Conservation (phyloP, 2,113 vertebrate species). For the Melanerpes formicivorus region DNA sequence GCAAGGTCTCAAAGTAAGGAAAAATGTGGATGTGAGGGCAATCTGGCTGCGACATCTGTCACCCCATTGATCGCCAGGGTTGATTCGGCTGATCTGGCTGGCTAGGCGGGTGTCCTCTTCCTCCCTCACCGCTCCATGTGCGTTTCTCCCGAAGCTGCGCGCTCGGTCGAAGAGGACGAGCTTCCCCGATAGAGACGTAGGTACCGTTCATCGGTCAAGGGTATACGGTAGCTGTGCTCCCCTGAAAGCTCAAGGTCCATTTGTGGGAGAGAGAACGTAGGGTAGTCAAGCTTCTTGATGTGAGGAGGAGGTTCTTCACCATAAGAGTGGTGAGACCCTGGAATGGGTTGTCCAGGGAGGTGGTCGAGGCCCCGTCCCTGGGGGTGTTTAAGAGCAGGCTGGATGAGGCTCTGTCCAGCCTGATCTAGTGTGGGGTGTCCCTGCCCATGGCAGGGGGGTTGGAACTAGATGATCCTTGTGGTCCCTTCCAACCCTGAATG, state of each 20-base stretch:
- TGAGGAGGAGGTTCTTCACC: too few species aligned
- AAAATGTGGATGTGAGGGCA: conserved; percentile 87
- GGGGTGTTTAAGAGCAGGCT: too few species aligned
- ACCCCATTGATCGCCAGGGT: conserved; percentile 98
- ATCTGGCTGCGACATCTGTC: conserved; percentile 89
- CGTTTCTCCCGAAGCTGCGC: conserved; percentile 97
- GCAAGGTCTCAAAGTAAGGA: not conserved
- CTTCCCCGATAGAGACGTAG: conserved; percentile 84
- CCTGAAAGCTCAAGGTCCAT: conserved; percentile 99
- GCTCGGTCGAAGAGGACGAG: conserved; percentile 94
- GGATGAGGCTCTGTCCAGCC: too few species aligned
- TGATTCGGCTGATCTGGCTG: conserved; percentile 99
- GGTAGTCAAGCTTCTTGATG: conserved; percentile 99
- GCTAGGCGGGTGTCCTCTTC: conserved; percentile 98
- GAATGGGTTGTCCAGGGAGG: too few species aligned
- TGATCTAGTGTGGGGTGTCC: too few species aligned
- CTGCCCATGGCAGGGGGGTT: too few species aligned
- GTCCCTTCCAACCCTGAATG: too few species aligned
- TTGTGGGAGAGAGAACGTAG: conserved; percentile 98
- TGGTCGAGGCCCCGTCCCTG: too few species aligned
- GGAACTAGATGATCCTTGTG: too few species aligned
- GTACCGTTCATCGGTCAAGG: conserved; percentile 86
- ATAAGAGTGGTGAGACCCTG: too few species aligned
- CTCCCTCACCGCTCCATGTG: conserved; percentile 96
- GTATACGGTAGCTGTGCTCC: conserved; percentile 98